Conservation (phyloP, 1,140 invertebrate species). For the Drosophila nigromelanica region DNA sequence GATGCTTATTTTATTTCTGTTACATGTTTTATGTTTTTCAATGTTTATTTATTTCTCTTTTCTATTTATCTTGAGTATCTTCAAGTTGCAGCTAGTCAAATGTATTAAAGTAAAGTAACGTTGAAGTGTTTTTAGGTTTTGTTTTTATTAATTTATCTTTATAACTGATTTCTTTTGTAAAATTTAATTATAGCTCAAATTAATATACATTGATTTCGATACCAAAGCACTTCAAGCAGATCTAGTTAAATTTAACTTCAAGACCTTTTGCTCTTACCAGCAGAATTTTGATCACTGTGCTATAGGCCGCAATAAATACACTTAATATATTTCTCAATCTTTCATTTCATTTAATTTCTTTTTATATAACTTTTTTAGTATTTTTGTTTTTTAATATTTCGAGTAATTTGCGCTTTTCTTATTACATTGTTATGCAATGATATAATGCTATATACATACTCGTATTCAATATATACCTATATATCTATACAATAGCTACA, state of each 20-base stretch:
- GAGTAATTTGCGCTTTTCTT: constrained; percentile 49
- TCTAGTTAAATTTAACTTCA: constrained; percentile 20
- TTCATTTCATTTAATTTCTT: background rate
- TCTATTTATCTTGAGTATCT: constrained; percentile 14
- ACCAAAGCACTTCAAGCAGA: constrained; percentile 21
- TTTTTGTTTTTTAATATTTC: constrained; percentile 23
- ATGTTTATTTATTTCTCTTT: constrained; percentile 2
- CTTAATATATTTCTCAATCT: background rate
- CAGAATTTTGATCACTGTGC: constrained; percentile 22
- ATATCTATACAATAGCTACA: constrained; percentile 41
- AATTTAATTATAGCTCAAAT: constrained; percentile 3
- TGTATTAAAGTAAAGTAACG: constrained; percentile 30
- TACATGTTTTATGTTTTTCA: constrained; percentile 24
- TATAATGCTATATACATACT: constrained; percentile 54
- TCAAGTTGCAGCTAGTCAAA: constrained; percentile 23
- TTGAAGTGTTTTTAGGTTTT: constrained; percentile 33
- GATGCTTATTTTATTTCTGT: constrained; percentile 9
- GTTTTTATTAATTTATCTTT: background rate
- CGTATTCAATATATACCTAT: constrained; percentile 51
- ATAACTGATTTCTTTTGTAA: background rate
- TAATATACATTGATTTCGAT: constrained; percentile 16
- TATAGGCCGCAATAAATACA: constrained; percentile 17
- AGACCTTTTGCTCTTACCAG: constrained; percentile 22
- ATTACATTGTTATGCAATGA: constrained; percentile 45
- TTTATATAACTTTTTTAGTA: constrained; percentile 36